These are phyloP conservation scores for Lepidurus couesii DNA, from an alignment of 1,140 invertebrate genomes.

Conservation along the genomic window DNA sequence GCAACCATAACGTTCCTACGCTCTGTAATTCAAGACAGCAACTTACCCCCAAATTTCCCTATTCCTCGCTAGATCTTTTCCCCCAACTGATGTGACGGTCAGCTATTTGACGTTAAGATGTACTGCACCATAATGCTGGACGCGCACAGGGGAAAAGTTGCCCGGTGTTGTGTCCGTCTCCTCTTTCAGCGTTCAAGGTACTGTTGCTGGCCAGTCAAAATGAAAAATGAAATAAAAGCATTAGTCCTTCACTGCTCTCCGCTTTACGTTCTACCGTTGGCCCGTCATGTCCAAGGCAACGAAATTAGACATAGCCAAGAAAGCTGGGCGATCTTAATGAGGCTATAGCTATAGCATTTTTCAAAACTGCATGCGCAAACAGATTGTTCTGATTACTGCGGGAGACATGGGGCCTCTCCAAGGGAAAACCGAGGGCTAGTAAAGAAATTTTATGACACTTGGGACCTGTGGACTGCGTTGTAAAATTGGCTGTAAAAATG, in stretches of 20 bases:
- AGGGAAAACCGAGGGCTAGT: not conserved
- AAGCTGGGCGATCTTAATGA: conserved; percentile 13
- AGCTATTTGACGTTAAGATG: not conserved
- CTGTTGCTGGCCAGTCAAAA: not conserved
- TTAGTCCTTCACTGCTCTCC: not conserved
- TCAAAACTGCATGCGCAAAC: not conserved
- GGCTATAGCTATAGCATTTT: not conserved
- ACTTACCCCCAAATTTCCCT: not conserved
- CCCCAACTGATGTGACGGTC: not conserved
- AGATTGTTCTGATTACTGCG: conserved; percentile 16
- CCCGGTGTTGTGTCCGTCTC: not conserved
- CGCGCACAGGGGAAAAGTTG: not conserved
- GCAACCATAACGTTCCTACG: conserved; percentile 1
- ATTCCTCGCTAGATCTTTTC: not conserved
- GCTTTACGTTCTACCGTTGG: not conserved
- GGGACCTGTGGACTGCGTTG: not conserved
- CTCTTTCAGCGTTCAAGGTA: not conserved
- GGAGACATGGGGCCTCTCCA: not conserved
- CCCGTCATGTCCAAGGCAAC: not conserved
- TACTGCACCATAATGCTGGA: not conserved
- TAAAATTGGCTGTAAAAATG: conserved; percentile 16
- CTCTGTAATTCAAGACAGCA: not conserved
- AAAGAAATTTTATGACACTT: conserved; percentile 18
- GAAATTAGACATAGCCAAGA: not conserved
- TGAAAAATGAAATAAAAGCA: conserved; percentile 4